phyloP scores from a whole-genome alignment of 2,113 vertebrate genomes.

The Pseudorasbora parva region DNA sequence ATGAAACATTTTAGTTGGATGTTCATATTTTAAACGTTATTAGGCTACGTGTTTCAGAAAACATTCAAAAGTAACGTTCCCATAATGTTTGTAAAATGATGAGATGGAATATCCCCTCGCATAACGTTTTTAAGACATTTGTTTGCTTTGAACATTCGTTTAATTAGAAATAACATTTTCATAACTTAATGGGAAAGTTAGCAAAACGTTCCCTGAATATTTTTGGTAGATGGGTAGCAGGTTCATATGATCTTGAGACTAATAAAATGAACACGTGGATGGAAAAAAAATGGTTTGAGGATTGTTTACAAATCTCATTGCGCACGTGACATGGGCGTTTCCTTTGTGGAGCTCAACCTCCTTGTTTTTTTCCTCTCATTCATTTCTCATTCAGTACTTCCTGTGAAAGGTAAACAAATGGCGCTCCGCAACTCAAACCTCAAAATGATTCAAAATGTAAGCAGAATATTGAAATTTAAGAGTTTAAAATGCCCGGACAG shows the following conservation, averaged over 20 bases:
- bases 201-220: too few species aligned
- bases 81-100: too few species aligned
- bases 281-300: not conserved
- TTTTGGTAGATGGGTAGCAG: not conserved
- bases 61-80: too few species aligned
- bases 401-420: conserved; percentile 77
- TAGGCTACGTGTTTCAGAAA: too few species aligned
- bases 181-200: too few species aligned
- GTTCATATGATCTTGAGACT: not conserved
- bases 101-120: too few species aligned
- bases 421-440: conserved; percentile 44
- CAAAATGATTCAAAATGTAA: conserved; percentile 60
- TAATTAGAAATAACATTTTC: too few species aligned
- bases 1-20: too few species aligned
- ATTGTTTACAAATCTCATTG: not conserved
- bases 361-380: conserved; percentile 1
- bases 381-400: conserved; percentile 58
- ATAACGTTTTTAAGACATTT: too few species aligned
- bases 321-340: conserved; percentile 42
- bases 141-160: too few species aligned
- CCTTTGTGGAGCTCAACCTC: conserved; percentile 4
- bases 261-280: conserved; percentile 7
- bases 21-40: too few species aligned
- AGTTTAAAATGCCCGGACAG: conserved; percentile 70
- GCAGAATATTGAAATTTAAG: conserved; percentile 21